Conservation (phyloP, 2,797 vertebrate genomes). For the Schizopygopsis malacanthus region DNA sequence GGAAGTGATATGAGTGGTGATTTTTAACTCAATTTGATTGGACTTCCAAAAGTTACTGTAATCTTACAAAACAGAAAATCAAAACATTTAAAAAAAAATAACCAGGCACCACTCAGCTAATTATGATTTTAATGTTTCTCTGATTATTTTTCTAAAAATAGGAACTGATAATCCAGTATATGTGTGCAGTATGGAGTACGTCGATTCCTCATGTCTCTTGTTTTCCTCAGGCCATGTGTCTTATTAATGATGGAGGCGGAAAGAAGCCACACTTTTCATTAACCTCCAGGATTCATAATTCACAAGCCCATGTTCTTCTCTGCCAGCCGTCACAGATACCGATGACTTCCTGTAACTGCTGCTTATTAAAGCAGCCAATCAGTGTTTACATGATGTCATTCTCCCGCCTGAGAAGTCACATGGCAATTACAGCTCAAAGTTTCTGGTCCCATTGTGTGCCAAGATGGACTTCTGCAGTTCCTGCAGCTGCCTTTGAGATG, state of each 20-base stretch:
- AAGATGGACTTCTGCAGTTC: neutral
- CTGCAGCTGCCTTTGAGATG: neutral
- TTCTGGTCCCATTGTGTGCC: neutral
- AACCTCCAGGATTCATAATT: constrained; percentile 63
- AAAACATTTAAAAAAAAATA: too few relatives aligned
- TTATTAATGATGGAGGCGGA: constrained; percentile 61
- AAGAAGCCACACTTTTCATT: constrained; percentile 60
- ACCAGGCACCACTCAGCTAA: neutral
- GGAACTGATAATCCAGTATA: neutral
- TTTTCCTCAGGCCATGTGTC: constrained; percentile 57
- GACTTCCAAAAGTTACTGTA: neutral
- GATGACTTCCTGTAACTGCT: constrained; percentile 11
- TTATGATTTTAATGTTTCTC: neutral
- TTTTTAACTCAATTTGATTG: neutral
- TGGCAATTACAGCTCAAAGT: neutral
- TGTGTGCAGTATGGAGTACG: constrained; percentile 6
- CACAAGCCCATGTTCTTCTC: constrained; percentile 45
- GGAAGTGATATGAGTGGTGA: neutral
- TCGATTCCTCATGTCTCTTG: constrained; percentile 46
- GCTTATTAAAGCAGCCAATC: constrained; percentile 4
- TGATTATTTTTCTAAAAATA: neutral
- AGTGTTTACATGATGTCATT: neutral
- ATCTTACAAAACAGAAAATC: neutral
- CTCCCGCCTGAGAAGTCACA: neutral
- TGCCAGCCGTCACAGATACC: constrained; percentile 40